Base-by-base conservation (phyloP, 2,113 vertebrate genomes). In the Ahaetulla prasina region DNA sequence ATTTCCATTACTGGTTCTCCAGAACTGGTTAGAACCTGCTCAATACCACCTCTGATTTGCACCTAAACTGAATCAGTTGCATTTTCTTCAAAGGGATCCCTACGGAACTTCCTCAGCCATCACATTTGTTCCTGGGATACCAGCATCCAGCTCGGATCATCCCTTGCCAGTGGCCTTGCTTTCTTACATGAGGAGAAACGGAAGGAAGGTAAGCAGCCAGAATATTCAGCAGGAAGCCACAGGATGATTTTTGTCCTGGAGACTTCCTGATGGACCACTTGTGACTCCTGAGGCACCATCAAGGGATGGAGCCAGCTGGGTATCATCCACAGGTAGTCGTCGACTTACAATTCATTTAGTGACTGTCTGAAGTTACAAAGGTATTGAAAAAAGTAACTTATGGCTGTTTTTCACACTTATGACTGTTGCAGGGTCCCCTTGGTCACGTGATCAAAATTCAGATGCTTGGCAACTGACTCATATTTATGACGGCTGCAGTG, bases 121-220 rank as follows among this genome's bases (percentile, higher is more conserved):
- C 96, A 97, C 55, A 96, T 96, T 92, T 97, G 93, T 80, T 96
- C 96, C 87, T 99, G 98, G 98, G 95, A 43, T 0, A 92, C 85
- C 88, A 97, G 98, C 53, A 50, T 98, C 95, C 96, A 95, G 94
- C 94, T 99, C 94, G 98, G 98, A 57, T 97, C 97, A 50, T 98
- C 98, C 55, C 95, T 99, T 94, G 97, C 98, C 0, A 96, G 97
- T 68, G 99, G 98, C 47, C 95, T 99, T 95, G 98, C 98, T 49
- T 99, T 98, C 96, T 98, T 99, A 89, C 98, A 99, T 95, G 98
- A 98, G 93, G 98, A 99, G 95, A 95, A 97, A 52, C 96, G 95
- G 96, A 97, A 95, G 10, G 94, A 98, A 25, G 98, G 98, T 99
- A 96, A 91, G 97, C 8, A 8, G 53, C 7, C 74, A 80, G 68